phyloP scores from a whole-genome alignment of 2,888 invertebrate genomes.

The Minunthozetes semirufus region DNA sequence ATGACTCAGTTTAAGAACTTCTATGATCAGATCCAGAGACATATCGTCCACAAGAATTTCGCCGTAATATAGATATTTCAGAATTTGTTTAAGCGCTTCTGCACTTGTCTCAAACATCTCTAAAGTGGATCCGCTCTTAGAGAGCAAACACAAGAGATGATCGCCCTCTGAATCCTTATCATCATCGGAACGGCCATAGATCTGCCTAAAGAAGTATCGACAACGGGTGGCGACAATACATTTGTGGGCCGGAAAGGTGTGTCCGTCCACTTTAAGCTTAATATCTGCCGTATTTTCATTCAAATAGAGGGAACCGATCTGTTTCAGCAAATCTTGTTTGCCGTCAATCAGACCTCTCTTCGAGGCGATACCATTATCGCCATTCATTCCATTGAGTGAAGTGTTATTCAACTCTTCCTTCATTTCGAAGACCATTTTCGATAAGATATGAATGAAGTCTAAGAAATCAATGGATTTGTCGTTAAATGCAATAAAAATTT shows the following conservation, averaged over 20 bases:
- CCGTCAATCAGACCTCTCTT: constrained; percentile 17
- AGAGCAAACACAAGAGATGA: not conserved
- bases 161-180: not conserved
- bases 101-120: constrained; percentile 4
- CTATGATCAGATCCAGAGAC: not conserved
- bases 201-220: not conserved
- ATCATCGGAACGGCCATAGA: not conserved
- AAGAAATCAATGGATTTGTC: too few species aligned
- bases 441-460: too few species aligned
- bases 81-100: not conserved
- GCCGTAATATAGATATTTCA: constrained; percentile 15
- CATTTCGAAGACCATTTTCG: not conserved
- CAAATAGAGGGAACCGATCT: constrained; percentile 13
- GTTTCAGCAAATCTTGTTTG: constrained; percentile 9
- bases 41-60: not conserved
- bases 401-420: not conserved
- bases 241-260: constrained; percentile 12
- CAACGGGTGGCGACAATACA: constrained; percentile 6
- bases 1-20: not conserved
- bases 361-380: not conserved
- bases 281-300: constrained; percentile 8
- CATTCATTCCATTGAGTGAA: not conserved
- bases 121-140: not conserved
- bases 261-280: not conserved
- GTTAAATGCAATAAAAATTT: too few species aligned